Evolutionary conservation across 1,140 invertebrate species (phyloP).

Genomic region (Megalopta genalis): DNA sequence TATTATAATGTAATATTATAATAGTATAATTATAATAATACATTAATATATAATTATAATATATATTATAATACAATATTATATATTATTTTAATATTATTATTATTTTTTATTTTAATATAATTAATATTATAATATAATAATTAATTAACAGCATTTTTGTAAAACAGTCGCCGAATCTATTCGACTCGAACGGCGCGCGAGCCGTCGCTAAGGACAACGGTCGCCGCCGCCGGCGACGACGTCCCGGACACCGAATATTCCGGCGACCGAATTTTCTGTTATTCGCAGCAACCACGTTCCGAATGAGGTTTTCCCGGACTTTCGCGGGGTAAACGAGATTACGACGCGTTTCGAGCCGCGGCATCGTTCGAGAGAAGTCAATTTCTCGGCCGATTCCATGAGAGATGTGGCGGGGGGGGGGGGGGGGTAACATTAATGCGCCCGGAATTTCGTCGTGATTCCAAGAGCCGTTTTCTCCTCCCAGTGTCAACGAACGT

Average conservation of each 20-base stretch:
- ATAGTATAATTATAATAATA: too few relatives aligned
- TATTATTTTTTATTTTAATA: too few relatives aligned
- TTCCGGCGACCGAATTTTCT: slow-evolving; percentile 50
- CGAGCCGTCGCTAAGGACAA: slow-evolving; percentile 54
- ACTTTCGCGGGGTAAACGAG: slow-evolving; percentile 34
- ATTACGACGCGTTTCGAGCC: slow-evolving; percentile 6
- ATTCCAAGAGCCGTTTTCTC: slow-evolving; percentile 2
- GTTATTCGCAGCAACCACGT: slow-evolving; percentile 44
- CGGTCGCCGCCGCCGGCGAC: slow-evolving; percentile 31
- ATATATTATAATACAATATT: too few relatives aligned
- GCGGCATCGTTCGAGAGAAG: slow-evolving; percentile 24
- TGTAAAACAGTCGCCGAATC: slow-evolving; percentile 37
- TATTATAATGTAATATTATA: too few relatives aligned
- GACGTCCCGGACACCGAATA: slow-evolving; percentile 46
- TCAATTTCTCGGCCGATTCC: slow-evolving; percentile 19
- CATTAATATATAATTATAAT: too few relatives aligned
- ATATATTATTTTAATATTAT: too few relatives aligned
- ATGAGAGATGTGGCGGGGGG: too few relatives aligned
- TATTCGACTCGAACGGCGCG: slow-evolving; percentile 40
- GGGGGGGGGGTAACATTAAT: slow-evolving; percentile 2
- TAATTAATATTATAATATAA: too few relatives aligned
- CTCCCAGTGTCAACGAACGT: background rate
- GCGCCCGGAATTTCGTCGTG: slow-evolving; percentile 12
- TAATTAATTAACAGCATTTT: too few relatives aligned
- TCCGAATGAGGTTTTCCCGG: slow-evolving; percentile 50